Evolutionary conservation across 1,140 invertebrate species (phyloP).

Genomic region (Scaptomyza pallida): DNA sequence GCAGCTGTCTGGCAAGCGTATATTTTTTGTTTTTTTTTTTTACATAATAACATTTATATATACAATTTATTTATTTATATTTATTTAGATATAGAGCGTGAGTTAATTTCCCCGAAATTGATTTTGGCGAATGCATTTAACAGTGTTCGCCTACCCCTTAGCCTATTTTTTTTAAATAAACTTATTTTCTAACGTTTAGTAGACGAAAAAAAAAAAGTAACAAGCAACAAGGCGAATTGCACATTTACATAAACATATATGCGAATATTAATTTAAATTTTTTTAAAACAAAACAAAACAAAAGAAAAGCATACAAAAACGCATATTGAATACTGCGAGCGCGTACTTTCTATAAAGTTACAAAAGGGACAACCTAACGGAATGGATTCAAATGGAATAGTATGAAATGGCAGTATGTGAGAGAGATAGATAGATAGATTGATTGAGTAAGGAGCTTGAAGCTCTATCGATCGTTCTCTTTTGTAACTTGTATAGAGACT

Average conservation of each 20-base stretch:
- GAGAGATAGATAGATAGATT: constrained; percentile 25
- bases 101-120: constrained; percentile 46
- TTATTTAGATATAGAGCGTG: constrained; percentile 77
- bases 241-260: constrained; percentile 53
- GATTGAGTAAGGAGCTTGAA: constrained; percentile 28
- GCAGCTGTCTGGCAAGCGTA: constrained; percentile 57
- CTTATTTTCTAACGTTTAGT: constrained; percentile 38
- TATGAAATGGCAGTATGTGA: not conserved
- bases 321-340: constrained; percentile 54
- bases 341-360: constrained; percentile 83
- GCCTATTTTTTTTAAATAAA: constrained; percentile 39
- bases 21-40: constrained; percentile 80
- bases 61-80: constrained; percentile 82
- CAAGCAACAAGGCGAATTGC: constrained; percentile 26
- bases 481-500: constrained; percentile 83
- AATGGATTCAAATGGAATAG: not conserved
- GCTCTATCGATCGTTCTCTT: constrained; percentile 57
- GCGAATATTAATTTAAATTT: constrained; percentile 38
- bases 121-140: constrained; percentile 7
- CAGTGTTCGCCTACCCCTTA: constrained; percentile 16
- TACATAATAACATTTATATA: constrained; percentile 68
- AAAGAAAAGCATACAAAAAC: constrained; percentile 28
- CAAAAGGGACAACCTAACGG: constrained; percentile 55
- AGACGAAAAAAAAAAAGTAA: constrained; percentile 21
- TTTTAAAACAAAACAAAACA: constrained; percentile 34